These are phyloP conservation scores for Eupsilia transversa DNA, from an alignment of 2,888 invertebrate genomes.

Conservation along the genomic window DNA sequence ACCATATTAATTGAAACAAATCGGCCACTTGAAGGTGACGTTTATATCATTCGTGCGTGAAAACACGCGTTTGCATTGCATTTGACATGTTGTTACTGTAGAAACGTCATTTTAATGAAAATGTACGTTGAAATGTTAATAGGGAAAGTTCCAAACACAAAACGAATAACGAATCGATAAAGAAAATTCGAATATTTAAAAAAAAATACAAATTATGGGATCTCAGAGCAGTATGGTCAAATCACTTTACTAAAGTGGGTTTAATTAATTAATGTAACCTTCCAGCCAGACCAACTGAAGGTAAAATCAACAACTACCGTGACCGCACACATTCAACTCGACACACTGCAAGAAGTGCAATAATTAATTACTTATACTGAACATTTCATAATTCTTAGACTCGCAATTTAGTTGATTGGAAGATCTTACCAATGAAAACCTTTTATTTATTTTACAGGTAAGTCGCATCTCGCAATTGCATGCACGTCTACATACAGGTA, in stretches of 20 bases:
- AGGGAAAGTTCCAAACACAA: not conserved
- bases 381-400: not conserved
- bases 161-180: not conserved
- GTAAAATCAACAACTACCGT: constrained; percentile 4
- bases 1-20: constrained; percentile 3
- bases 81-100: not conserved
- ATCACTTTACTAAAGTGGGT: not conserved
- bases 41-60: constrained; percentile 2
- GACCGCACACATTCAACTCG: not conserved
- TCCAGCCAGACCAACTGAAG: not conserved
- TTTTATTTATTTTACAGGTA: constrained; percentile 34
- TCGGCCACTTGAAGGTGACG: constrained; percentile 3
- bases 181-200: not conserved
- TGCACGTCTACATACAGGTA: not conserved
- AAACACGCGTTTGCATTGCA: not conserved
- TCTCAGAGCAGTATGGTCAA: not conserved
- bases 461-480: constrained; percentile 1
- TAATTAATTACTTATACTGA: not conserved
- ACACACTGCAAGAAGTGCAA: not conserved
- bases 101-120: not conserved
- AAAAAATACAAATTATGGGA: no score
- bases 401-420: not conserved
- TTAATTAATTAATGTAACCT: not conserved
- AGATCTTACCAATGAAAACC: not conserved
- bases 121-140: not conserved